Base-by-base conservation (phyloP, 1,140 invertebrate species). In the Saxidomus purpurata region DNA sequence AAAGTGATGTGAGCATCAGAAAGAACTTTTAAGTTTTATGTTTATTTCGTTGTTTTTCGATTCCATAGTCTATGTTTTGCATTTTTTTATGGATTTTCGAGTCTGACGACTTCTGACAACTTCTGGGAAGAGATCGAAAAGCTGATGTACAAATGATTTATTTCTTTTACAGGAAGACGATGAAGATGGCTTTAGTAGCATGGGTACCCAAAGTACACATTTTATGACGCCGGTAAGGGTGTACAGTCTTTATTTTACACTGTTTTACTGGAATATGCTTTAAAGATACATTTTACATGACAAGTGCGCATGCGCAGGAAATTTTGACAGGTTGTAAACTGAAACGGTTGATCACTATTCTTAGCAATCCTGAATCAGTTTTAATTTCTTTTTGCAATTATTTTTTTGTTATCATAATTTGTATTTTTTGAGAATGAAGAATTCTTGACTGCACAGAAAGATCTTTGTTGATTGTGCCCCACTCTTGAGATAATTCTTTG, bases 1-100 rank as follows among this genome's bases (percentile, higher is more conserved):
- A 98, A 96, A 98, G 98, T 96, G 98, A 98, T 96, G 98, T 98
- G 97, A 97, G 97, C 93, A 71, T 83, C 0, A 0, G 19, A n/a
- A 52, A 3, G 3, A 81, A n/a, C 34, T 81, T 59, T 49, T 61
- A 25, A 0, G 38, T 49, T 71, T 52, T 43, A 52, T 17, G 67
- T 67, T 31, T 74, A 55, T 88, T 61, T 85, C 22, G 9, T 2
- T 90, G 13, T 8, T 31, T 34, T 6, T 67, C 4, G n/a, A 22
- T 31, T 49, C 9, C 4, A n/a, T 31, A 28, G 6, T 15, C 15
- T 17, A 28, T 6, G 25, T 55, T 79, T 52, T 79, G 76, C 49
- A 79, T 52, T 79, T 52, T n/a, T 36, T 52, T 34, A 55, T 2
- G 28, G n/a, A 36, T 79, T 36, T 79, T 79, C 15, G 43, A 8